Base-by-base conservation (phyloP, 1,140 invertebrate genomes). In the Panagrolaimus sp. region DNA sequence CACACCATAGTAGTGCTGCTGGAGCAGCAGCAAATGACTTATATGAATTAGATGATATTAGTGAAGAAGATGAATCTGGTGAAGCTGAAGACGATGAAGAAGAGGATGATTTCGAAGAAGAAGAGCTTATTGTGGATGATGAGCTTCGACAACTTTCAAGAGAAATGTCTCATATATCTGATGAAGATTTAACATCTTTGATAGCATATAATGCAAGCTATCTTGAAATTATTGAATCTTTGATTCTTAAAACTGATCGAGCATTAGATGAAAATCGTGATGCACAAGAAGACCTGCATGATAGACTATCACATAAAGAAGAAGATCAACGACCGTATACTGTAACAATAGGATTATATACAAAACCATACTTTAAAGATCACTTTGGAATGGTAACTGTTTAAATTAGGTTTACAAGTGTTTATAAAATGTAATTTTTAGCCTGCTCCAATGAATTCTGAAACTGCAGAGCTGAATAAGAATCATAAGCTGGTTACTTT, bases 361-460 rank as follows among this genome's bases (percentile, higher is more conserved):
- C 27, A 20, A 57, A 57, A 8, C 51, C 51, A 16, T 57, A 57
- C 5, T 57, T 57, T 27, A 57, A 57, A 16, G 51, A 57, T 27
- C 20, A 16, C 13, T 20, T 57, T 57, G 51, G 51, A 57, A 57
- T 57, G 51, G 51, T 57, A 57, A 57, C 20, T 57, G 11, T 57
- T 25, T 57, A n/a, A 1, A n/a, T 57, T 57, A 25, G 20, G 13
- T 9, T 16, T n/a, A n/a, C n/a, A n/a, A n/a, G n/a, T 11, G 20
- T 57, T 57, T n/a, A 20, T 25, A 16, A 57, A 11, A 2, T 11
- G 20, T 13, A 5, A 9, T 27, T 57, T 57, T 57, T 27, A 57
- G 51, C 20, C 51, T 25, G 14, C 51, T 27, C 20, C 20, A 23
- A 27, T 27, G 27, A 57, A 57, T 57, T 2, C 11, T 2, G 51